Percentiles rank a stretch among this genome's conserved stretches.
Conservation (phyloP, 2,888 invertebrate species). For the Formica aserva region DNA sequence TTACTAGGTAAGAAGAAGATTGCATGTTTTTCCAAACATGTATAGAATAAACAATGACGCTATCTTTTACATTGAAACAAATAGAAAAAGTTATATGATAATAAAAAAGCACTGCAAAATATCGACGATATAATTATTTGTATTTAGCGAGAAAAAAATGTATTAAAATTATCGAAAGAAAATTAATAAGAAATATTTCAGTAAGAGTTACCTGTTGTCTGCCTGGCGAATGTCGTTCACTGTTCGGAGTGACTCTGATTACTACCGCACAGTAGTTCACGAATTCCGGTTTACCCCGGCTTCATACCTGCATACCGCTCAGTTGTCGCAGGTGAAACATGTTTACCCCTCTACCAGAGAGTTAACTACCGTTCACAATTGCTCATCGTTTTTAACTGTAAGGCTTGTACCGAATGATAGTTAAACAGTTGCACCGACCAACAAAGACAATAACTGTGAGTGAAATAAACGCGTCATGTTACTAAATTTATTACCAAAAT, state of each 20-base stretch:
- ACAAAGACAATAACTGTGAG: slow-evolving; percentile 23
- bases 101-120: neutral
- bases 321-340: slow-evolving; percentile 66
- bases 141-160: neutral
- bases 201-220: slow-evolving; percentile 61
- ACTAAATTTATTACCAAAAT: neutral
- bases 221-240: slow-evolving; percentile 66
- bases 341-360: slow-evolving; percentile 66
- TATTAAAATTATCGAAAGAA: neutral
- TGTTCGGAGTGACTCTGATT: slow-evolving; percentile 68
- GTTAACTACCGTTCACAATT: slow-evolving; percentile 65
- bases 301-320: slow-evolving; percentile 74
- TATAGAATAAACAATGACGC: neutral
- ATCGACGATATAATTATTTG: neutral
- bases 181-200: neutral
- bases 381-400: slow-evolving; percentile 66
- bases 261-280: slow-evolving; percentile 68
- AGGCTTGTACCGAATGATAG: slow-evolving; percentile 60
- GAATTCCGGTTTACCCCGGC: slow-evolving; percentile 71
- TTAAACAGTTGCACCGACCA: slow-evolving; percentile 30
- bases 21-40: neutral
- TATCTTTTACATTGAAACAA: neutral
- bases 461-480: slow-evolving; percentile 5
- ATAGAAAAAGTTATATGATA: neutral
- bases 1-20: neutral